Evolutionary conservation across 2,797 vertebrate species (phyloP).

Genomic region (Ambastaia sidthimunki): DNA sequence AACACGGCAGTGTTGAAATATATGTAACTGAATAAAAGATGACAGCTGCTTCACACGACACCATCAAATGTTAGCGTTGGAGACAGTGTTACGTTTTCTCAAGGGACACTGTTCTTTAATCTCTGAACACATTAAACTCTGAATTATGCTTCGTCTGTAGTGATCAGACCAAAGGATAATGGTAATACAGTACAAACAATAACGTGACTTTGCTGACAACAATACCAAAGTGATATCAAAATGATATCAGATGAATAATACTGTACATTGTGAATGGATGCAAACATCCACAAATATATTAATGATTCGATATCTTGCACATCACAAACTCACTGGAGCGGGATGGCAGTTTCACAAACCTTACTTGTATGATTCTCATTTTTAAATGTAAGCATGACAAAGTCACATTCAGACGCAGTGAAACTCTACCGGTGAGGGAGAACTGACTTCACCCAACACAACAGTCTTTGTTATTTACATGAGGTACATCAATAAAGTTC

Average conservation of each 20-base stretch:
- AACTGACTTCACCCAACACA: conserved; percentile 36
- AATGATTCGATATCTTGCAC: conserved; percentile 72
- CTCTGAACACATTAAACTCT: too few relatives aligned
- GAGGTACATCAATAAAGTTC: conserved; percentile 64
- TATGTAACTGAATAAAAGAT: conserved; percentile 17
- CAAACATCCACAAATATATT: conserved; percentile 84
- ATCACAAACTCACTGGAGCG: conserved; percentile 58
- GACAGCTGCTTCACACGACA: conserved; percentile 31
- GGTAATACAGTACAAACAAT: conserved; percentile 40
- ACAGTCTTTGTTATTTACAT: conserved; percentile 61
- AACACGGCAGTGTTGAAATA: conserved; percentile 57
- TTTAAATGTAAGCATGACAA: conserved; percentile 28
- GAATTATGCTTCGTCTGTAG: too few relatives aligned
- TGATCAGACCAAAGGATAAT: too few relatives aligned
- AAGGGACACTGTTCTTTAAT: too few relatives aligned
- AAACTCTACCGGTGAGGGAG: conserved; percentile 42
- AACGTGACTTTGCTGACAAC: conserved; percentile 43
- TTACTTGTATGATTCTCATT: background rate
- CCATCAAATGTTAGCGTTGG: conserved; percentile 26
- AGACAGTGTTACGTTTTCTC: conserved; percentile 15
- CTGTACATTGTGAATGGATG: conserved; percentile 67
- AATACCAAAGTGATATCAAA: conserved; percentile 62
- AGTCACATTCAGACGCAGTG: conserved; percentile 46
- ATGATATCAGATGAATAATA: conserved; percentile 63
- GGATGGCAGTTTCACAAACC: conserved; percentile 52